Percentiles rank a stretch among this genome's conserved stretches.
Conservation (phyloP, 2,113 vertebrate species). For the Paraplagusia blochii region DNA sequence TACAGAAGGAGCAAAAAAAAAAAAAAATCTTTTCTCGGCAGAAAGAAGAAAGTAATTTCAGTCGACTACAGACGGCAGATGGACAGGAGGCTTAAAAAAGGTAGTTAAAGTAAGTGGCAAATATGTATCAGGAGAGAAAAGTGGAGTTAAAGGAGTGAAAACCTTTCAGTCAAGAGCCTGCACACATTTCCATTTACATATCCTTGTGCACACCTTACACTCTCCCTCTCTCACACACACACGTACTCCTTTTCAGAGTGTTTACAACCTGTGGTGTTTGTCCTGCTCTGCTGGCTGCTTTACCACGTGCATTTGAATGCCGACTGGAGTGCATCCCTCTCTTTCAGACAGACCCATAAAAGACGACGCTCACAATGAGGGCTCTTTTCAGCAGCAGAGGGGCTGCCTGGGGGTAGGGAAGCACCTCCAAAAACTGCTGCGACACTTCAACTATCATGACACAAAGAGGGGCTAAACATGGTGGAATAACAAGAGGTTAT, state of each 20-base stretch:
- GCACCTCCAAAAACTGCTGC: constrained; percentile 62
- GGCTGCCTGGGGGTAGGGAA: constrained; percentile 60
- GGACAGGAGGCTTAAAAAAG: constrained; percentile 21
- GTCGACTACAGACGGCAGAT: constrained; percentile 52
- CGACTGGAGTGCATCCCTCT: constrained; percentile 71
- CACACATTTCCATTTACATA: constrained; percentile 37
- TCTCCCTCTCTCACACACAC: constrained; percentile 10
- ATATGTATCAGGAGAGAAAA: constrained; percentile 49
- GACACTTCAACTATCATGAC: constrained; percentile 56
- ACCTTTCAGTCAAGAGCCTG: constrained; percentile 51
- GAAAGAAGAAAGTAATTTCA: constrained; percentile 53
- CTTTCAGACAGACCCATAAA: constrained; percentile 69
- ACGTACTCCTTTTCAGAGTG: constrained; percentile 52
- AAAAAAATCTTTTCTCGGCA: constrained; percentile 50
- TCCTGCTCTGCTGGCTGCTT: constrained; percentile 69
- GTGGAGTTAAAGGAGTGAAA: constrained; percentile 52
- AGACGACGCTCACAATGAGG: constrained; percentile 71
- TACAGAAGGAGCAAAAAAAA: constrained; percentile 54
- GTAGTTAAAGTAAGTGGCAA: constrained; percentile 38
- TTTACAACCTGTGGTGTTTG: constrained; percentile 74
- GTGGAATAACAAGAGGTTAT: constrained; percentile 64
- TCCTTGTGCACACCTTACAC: constrained; percentile 21
- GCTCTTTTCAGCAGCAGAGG: constrained; percentile 65
- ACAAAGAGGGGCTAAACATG: constrained; percentile 64
- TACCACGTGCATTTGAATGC: constrained; percentile 73